Evolutionary conservation across 2,797 vertebrate genomes (phyloP), one percentile per base, ranked within the genome.

Genomic region (Zalophus californianus): DNA sequence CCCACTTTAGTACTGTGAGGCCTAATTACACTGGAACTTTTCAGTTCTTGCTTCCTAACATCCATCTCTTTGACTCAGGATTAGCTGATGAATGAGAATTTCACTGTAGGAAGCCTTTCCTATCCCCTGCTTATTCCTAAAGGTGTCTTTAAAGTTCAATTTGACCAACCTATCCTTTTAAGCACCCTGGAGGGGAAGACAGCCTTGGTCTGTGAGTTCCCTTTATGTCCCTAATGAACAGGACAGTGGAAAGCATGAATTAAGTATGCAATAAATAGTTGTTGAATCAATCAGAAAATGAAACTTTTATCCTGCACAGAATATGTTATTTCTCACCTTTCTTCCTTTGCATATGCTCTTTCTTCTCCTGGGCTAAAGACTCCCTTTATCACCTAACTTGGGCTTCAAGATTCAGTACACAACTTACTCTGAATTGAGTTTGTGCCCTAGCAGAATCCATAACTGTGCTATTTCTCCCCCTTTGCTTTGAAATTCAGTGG

Each of bases 401-500:
- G 70, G 41, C 32, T 92, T 91, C 25, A 79, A 86, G n/a, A 79
- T 56, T 92, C 60, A 73, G 25, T 58, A 54, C 35, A 58, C 79
- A 95, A 72, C 32, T 77, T 73, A 58, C 48, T 93, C 21, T 82
- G 38, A 73, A 84, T 21, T 88, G 44, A 90, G 10, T 29, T 80
- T 73, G 90, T n/a, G 20, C 3, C 78, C 32, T 15, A 52, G 27
- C 8, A 82, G 13, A 66, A 15, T 54, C 11, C 18, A 56, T 60
- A 83, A 73, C 3, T 85, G 44, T 86, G 35, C 13, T 89, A 10
- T 72, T 90, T 85, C 68, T 44, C 52, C 9, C 10, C 6, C 10
- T 95, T 85, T 60, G 6, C 32, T 92, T 94, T 83, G 82, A 92
- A 94, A 94, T 80, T 86, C 27, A 62, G 72, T 82, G 52, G 60